phyloP scores from a whole-genome alignment of 2,888 invertebrate species.

The Laspeyria flexula region DNA sequence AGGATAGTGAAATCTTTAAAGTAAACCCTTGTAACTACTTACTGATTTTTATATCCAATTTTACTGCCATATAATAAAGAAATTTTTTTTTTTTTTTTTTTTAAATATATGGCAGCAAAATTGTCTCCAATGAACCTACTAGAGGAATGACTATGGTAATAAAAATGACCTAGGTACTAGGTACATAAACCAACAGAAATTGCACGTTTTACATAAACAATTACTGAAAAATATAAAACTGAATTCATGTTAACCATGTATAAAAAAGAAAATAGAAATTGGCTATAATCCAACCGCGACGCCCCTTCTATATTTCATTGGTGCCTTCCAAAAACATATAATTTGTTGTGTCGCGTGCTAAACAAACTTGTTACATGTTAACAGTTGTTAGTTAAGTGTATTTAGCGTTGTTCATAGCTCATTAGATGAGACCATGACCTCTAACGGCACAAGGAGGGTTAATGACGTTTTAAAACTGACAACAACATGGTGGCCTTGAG shows the following conservation, averaged over 20 bases:
- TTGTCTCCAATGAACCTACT: too few species aligned
- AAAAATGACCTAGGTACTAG: not conserved
- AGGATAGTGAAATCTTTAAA: too few species aligned
- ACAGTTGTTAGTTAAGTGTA: conserved; percentile 8
- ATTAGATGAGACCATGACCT: conserved; percentile 42
- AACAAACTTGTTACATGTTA: conserved; percentile 12
- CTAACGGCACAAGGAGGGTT: conserved; percentile 10
- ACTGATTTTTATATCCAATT: too few species aligned
- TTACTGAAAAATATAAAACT: not conserved
- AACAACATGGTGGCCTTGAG: conserved; percentile 18
- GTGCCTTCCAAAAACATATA: conserved; percentile 17
- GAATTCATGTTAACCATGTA: conserved; percentile 8
- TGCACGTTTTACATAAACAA: not conserved
- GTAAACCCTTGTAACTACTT: too few species aligned
- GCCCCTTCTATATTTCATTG: conserved; percentile 3
- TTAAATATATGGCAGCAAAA: too few species aligned
- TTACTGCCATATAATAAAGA: too few species aligned
- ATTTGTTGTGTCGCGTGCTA: conserved; percentile 34
- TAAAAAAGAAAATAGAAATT: conserved; percentile 15
- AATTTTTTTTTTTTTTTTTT: too few species aligned
- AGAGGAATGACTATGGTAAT: too few species aligned
- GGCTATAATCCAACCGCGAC: conserved; percentile 3
- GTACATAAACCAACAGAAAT: not conserved
- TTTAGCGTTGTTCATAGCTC: conserved; percentile 17
- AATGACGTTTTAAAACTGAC: conserved; percentile 15